phyloP scores from a whole-genome alignment of 2,888 invertebrate genomes.

The Dorcus hopei region DNA sequence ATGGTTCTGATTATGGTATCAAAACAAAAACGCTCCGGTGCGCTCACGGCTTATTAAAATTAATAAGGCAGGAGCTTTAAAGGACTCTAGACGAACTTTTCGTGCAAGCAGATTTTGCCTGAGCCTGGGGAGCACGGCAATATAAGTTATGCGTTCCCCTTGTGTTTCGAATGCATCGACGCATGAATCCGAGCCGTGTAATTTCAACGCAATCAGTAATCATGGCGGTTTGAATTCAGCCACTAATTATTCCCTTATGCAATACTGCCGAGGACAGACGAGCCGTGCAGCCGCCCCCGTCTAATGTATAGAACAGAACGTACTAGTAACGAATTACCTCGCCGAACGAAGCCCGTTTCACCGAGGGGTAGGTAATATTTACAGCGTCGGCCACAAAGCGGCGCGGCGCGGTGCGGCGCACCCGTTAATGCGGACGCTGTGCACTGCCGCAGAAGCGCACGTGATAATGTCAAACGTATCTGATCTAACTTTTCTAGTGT shows the following conservation, averaged over 20 bases:
- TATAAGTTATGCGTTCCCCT: conserved; percentile 4
- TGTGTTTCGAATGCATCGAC: conserved; percentile 22
- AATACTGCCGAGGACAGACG: not conserved
- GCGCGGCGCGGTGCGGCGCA: no score
- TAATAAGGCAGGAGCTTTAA: not conserved
- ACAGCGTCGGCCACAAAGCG: no score
- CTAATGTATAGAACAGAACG: not conserved
- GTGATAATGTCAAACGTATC: no score
- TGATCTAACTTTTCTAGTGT: no score
- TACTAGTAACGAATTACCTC: not conserved
- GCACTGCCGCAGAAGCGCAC: no score
- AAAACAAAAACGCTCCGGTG: not conserved
- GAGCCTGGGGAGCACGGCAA: not conserved
- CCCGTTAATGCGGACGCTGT: no score
- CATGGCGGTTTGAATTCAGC: conserved; percentile 19
- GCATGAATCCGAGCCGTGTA: conserved; percentile 26
- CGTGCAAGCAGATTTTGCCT: not conserved
- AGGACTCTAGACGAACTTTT: conserved; percentile 1
- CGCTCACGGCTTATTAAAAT: not conserved
- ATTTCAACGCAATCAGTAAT: conserved; percentile 28
- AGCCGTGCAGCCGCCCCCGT: not conserved
- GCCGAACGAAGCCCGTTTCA: not conserved
- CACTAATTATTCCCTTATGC: conserved; percentile 23
- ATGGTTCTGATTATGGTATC: no score
- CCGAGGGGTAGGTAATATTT: not conserved